These are phyloP conservation scores for Linepithema humile DNA, from an alignment of 1,140 invertebrate genomes.

Conservation along the genomic window DNA sequence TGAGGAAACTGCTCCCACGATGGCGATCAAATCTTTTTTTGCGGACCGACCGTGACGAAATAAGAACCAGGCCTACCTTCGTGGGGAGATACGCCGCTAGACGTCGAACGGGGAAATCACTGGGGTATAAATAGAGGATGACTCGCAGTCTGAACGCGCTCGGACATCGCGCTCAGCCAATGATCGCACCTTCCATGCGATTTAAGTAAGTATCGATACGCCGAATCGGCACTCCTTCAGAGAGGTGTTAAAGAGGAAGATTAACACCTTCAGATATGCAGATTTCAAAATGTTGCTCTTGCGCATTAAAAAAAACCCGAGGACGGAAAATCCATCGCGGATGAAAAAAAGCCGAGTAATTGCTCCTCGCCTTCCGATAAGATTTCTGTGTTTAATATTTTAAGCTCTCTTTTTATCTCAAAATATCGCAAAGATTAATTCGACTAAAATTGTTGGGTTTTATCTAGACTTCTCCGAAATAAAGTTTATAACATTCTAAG, in stretches of 20 bases:
- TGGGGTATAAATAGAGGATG: constrained; percentile 77
- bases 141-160: constrained; percentile 70
- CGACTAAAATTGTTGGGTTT: too few relatives aligned
- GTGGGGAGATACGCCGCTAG: constrained; percentile 21
- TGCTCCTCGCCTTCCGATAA: constrained; percentile 12
- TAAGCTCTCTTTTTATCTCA: neutral
- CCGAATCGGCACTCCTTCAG: constrained; percentile 16
- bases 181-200: constrained; percentile 47
- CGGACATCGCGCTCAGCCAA: constrained; percentile 58
- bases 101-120: constrained; percentile 72
- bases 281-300: neutral
- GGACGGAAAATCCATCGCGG: constrained; percentile 10
- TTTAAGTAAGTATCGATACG: constrained; percentile 44
- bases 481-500: too few relatives aligned
- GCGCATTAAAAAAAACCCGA: constrained; percentile 58
- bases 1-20: neutral
- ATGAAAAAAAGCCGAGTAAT: neutral
- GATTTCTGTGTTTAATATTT: too few relatives aligned
- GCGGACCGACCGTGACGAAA: constrained; percentile 25
- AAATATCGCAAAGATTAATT: too few relatives aligned
- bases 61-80: constrained; percentile 14
- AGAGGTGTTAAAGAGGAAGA: neutral
- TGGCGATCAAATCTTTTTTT: constrained; percentile 54
- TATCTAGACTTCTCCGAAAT: too few relatives aligned
- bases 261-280: constrained; percentile 5